A percentile compares a stretch with the other conserved stretches of the same genome.
Conservation (phyloP, 2,797 vertebrate genomes). For the Ammospiza maritima region DNA sequence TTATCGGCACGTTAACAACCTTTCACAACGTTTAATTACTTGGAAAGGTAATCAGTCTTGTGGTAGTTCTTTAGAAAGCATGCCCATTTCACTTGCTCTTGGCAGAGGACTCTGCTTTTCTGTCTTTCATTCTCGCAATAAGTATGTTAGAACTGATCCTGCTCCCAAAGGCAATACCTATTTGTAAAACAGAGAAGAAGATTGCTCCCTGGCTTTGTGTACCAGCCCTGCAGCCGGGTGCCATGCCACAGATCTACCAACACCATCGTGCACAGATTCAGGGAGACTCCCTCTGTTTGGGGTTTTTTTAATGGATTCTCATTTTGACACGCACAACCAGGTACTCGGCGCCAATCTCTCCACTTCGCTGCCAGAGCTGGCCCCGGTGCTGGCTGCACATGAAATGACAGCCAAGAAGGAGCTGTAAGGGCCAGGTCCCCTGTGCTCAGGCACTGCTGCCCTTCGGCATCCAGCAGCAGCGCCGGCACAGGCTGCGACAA, state of each 20-base stretch:
- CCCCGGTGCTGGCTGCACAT: not conserved
- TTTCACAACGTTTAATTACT: slow-evolving; percentile 76
- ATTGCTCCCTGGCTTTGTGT: slow-evolving; percentile 9
- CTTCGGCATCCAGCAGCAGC: not conserved
- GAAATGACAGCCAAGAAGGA: not conserved
- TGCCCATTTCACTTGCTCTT: slow-evolving; percentile 67
- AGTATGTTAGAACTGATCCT: slow-evolving; percentile 21
- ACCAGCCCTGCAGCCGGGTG: not conserved
- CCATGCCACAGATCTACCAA: not conserved
- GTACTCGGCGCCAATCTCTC: not conserved
- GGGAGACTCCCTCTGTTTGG: not conserved
- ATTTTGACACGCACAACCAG: not conserved
- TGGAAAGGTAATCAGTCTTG: slow-evolving; percentile 70
- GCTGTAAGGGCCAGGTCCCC: not conserved
- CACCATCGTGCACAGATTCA: not conserved
- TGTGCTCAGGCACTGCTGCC: not conserved
- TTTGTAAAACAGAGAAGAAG: slow-evolving; percentile 28
- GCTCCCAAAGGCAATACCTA: slow-evolving; percentile 35
- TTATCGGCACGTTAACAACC: slow-evolving; percentile 66
- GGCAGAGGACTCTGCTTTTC: slow-evolving; percentile 50
- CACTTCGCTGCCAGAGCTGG: not conserved
- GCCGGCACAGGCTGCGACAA: fast-evolving
- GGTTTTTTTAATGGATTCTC: not conserved
- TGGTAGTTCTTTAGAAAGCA: slow-evolving; percentile 64
- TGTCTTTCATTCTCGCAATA: slow-evolving; percentile 45